Conservation (phyloP, 2,113 vertebrate species). For the Astur gentilis region DNA sequence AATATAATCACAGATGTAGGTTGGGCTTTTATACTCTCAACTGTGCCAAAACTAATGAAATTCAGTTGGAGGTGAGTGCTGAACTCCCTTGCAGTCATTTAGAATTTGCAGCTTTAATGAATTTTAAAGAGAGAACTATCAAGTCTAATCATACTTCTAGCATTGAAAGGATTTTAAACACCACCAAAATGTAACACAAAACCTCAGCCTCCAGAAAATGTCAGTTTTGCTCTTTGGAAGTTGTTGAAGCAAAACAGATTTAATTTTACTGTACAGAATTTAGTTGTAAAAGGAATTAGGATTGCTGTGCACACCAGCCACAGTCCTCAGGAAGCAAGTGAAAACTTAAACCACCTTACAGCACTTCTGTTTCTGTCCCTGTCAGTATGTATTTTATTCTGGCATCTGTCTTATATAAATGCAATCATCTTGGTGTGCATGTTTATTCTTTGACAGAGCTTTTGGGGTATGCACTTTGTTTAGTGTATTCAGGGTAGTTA, state of each 20-base stretch:
- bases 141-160: background rate
- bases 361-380: background rate
- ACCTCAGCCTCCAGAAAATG: constrained; percentile 12
- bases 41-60: background rate
- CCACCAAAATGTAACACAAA: background rate
- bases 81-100: background rate
- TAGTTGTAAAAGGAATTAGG: constrained; percentile 9
- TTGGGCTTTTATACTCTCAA: background rate
- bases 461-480: background rate
- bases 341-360: background rate
- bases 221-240: constrained; percentile 30
- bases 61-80: background rate
- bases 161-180: constrained; percentile 13
- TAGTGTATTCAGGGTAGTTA: background rate
- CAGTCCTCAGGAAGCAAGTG: background rate
- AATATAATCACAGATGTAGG: background rate
- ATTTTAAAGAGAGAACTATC: constrained; percentile 11
- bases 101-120: constrained; percentile 30
- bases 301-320: background rate
- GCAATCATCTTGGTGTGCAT: too few species aligned
- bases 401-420: background rate
- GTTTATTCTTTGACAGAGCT: background rate
- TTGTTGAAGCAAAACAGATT: constrained; percentile 27
- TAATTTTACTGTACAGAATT: constrained; percentile 9
- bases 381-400: background rate